Conservation (phyloP, 2,888 invertebrate genomes). For the Spilarctia lutea region DNA sequence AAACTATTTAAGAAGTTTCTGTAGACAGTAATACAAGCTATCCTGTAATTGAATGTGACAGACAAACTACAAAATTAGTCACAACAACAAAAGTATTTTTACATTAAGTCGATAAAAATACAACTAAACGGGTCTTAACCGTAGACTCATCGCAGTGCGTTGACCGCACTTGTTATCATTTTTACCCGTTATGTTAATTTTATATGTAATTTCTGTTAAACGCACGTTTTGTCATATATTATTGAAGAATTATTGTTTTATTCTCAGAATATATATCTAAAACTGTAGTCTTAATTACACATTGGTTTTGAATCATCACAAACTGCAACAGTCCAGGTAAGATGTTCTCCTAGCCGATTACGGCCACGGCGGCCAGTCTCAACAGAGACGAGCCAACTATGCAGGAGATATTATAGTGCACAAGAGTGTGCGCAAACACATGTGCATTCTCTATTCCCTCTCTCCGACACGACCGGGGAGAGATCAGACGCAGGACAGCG, state of each 20-base stretch:
- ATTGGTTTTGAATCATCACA: not conserved
- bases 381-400: too few relatives aligned
- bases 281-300: not conserved
- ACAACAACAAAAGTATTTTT: not conserved
- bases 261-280: not conserved
- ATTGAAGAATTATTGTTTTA: not conserved
- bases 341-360: too few relatives aligned
- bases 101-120: not conserved
- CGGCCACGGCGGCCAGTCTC: too few relatives aligned
- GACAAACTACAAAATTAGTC: not conserved
- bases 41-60: too few relatives aligned
- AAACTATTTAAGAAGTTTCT: not conserved
- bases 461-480: too few relatives aligned
- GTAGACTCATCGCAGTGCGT: slow-evolving; percentile 4
- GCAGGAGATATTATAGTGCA: too few relatives aligned
- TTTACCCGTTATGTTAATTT: slow-evolving; percentile 8
- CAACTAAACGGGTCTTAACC: not conserved
- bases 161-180: slow-evolving; percentile 13
- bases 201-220: slow-evolving; percentile 1
- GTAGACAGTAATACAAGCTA: too few relatives aligned
- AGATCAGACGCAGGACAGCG: too few relatives aligned
- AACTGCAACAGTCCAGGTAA: not conserved
- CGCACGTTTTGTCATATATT: slow-evolving; percentile 5
- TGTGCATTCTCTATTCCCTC: too few relatives aligned
- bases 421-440: too few relatives aligned